Evolutionary conservation across 2,797 vertebrate species (phyloP), one percentile per base, ranked within the genome.

Genomic region (Takifugu ocellatus): DNA sequence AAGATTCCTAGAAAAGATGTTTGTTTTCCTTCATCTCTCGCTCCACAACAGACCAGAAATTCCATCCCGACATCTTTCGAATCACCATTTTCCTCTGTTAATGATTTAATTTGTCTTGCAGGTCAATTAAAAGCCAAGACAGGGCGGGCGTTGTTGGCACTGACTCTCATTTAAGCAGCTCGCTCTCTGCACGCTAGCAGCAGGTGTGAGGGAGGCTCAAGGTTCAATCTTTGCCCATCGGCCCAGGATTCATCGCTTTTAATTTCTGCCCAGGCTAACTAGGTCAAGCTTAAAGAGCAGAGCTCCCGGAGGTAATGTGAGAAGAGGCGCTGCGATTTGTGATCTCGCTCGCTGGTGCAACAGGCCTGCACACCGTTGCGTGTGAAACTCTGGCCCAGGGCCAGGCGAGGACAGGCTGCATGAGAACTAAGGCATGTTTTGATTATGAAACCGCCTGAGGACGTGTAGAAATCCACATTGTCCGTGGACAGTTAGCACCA

Each of bases 341-440:
- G 76, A 79, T 56, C 55, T 50, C 63, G 51, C 61, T 63, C 54
- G 64, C 65, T 44, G 64, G 74, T 77, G 74, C 72, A 77, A 59
- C 72, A 76, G 48, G 68, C 56, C 67, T 72, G 77, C 78, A 88
- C 81, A 74, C 67, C 61, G 82, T 90, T 85, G 88, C 88, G 83
- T 92, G 89, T 89, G 83, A 91, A 85, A 82, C 62, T 73, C 79
- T 91, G 89, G 90, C 83, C 6, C 36, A 0, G 6, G 57, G 84
- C 89, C 89, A 89, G 68, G 54, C 68, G 50, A 76, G 57, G 56
- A 66, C 50, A 60, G 75, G 59, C 90, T 91, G 81, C 83, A 80
- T 90, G 85, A 84, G 56, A 78, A 60, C 10, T 55, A 45, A 49
- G 63, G 45, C 69, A 69, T 84, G 82, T 81, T 84, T 79, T 75